Base-by-base conservation (phyloP, 2,797 vertebrate genomes). In the Danionella dracula region DNA sequence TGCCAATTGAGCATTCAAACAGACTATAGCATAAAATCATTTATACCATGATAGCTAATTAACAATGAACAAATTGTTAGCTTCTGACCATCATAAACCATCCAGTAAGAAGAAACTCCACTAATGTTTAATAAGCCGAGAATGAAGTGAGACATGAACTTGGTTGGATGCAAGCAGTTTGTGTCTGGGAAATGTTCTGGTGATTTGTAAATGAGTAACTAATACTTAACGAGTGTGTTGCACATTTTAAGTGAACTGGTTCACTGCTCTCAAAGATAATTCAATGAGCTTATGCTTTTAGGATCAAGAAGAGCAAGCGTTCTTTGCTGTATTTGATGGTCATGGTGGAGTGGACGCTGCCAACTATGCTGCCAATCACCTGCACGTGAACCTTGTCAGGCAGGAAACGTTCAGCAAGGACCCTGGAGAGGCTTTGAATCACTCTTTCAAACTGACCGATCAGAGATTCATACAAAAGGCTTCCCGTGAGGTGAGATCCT, bases 281-380 rank as follows among this genome's bases (percentile, higher is more conserved):
- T 27, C 6, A 27, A 27, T 6, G 13, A 10, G 23, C 29, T 1
- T 56, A 20, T 58, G n/a, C n/a, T 19, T 65, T 65, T 86, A 99
- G 97, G 95, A 97, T 82, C 95, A 97, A 80, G 95, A 99, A 75
- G 95, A 99, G 70, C 97, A 99, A 86, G 95, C 95, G 7, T 99
- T 93, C 81, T 99, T 98, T 20, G 97, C 92, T 0, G 96, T 99
- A 76, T 99, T 95, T 50, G 97, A 99, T 19, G 97, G 97, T 1
- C 97, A 99, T 0, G 97, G 97, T 0, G 97, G 97, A 1, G 92
- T 99, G 55, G 97, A 99, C 1, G 97, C 97, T 5, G 97, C 96
- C 63, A 94, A 93, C 60, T 99, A 95, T 0, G 96, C 96, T 0
- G 94, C 97, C 73, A 89, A 95, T 81, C 97, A 99, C 68, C 93